Conservation (phyloP, 1,140 invertebrate genomes). For the Bombus superbus region DNA sequence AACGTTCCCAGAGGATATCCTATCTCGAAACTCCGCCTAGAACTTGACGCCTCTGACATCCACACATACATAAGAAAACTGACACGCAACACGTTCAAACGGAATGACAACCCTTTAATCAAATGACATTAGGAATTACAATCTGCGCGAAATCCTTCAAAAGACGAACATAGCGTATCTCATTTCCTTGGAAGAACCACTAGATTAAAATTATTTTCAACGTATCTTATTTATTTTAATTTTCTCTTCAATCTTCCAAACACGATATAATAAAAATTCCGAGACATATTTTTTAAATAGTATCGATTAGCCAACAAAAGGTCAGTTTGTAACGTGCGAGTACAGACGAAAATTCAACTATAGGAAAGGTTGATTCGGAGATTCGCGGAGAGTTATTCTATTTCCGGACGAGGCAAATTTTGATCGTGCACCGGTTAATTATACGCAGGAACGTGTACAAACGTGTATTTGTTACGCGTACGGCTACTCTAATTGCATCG, state of each 20-base stretch:
- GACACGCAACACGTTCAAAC: not conserved
- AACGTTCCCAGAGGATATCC: not conserved
- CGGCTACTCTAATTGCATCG: slow-evolving; percentile 58
- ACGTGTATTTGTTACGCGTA: slow-evolving; percentile 30
- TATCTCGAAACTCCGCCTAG: not conserved
- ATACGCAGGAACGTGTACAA: slow-evolving; percentile 34
- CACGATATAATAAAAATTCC: not conserved
- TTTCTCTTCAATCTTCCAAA: no score
- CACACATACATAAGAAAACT: not conserved
- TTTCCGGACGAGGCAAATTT: slow-evolving; percentile 51
- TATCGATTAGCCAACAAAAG: not conserved
- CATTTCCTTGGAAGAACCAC: no score
- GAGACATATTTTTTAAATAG: not conserved
- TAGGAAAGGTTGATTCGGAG: not conserved
- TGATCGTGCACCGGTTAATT: slow-evolving; percentile 56
- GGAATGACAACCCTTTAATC: not conserved
- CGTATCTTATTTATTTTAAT: no score
- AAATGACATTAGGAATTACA: not conserved
- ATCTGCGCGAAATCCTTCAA: not conserved
- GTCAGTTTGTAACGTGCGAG: not conserved
- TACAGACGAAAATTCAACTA: slow-evolving; percentile 1
- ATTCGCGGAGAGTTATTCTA: slow-evolving; percentile 43
- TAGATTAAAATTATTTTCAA: no score
- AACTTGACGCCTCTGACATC: not conserved
- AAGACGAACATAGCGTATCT: not conserved